Conservation (phyloP, 1,140 invertebrate species). For the Cardiocondyla obscurior region DNA sequence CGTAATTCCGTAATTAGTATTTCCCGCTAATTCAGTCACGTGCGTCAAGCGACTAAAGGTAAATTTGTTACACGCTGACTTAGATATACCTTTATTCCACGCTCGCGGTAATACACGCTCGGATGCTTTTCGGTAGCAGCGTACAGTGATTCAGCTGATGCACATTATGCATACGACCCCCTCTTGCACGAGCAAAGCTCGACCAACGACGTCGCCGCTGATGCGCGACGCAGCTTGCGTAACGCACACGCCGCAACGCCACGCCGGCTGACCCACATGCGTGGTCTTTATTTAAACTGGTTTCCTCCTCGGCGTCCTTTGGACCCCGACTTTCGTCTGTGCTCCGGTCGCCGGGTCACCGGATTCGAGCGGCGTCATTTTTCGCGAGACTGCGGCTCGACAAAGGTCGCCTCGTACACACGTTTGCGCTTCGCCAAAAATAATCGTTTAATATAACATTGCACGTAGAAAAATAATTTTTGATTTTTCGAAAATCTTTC, state of each 20-base stretch:
- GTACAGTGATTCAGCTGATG: conserved; percentile 39
- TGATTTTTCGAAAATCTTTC: not conserved
- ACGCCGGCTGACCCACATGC: conserved; percentile 83
- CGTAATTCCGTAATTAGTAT: conserved; percentile 41
- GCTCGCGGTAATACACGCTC: not conserved
- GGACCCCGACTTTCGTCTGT: conserved; percentile 78
- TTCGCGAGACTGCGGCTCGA: conserved; percentile 20
- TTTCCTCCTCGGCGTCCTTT: conserved; percentile 81
- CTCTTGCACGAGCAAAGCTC: conserved; percentile 56
- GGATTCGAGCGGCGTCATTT: conserved; percentile 24
- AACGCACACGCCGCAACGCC: conserved; percentile 72
- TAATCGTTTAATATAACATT: not conserved
- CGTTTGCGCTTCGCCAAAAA: not conserved
- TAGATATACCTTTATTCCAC: conserved; percentile 18
- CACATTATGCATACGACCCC: conserved; percentile 33
- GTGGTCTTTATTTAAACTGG: conserved; percentile 84
- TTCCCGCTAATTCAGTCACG: not conserved
- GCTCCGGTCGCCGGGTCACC: conserved; percentile 56
- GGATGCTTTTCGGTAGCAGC: conserved; percentile 36
- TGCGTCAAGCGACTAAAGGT: not conserved
- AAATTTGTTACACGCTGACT: conserved; percentile 11
- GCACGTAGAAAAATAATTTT: not conserved
- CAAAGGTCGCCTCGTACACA: not conserved
- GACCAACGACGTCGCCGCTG: conserved; percentile 54
- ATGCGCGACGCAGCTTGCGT: conserved; percentile 74